Conservation (phyloP, 2,113 vertebrate species). For the Choloepus hoffmanni region DNA sequence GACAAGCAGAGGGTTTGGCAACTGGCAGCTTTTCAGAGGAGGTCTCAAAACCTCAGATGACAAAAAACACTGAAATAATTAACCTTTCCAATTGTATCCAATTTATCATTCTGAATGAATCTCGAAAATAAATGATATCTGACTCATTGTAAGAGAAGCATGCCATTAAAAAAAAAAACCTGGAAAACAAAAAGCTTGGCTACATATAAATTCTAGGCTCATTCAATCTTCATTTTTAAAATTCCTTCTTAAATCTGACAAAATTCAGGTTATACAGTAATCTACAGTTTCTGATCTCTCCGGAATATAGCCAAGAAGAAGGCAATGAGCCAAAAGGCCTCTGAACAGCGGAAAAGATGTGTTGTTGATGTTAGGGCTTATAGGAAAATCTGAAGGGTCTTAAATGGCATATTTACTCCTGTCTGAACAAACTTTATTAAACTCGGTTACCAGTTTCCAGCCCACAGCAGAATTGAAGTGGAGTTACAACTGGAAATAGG, state of each 20-base stretch:
- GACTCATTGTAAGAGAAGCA: constrained; percentile 51
- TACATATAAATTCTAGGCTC: not conserved
- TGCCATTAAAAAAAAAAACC: not conserved
- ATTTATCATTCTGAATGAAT: constrained; percentile 2
- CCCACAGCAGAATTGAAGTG: not conserved
- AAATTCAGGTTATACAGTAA: not conserved
- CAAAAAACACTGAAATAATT: constrained; percentile 71
- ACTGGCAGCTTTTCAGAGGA: constrained; percentile 45
- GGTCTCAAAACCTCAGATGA: constrained; percentile 52
- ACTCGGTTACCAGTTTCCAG: not conserved
- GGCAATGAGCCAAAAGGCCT: not conserved
- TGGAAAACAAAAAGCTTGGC: constrained; percentile 28
- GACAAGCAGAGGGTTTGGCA: constrained; percentile 21
- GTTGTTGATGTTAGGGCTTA: not conserved
- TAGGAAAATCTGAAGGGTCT: not conserved
- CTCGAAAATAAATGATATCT: constrained; percentile 59
- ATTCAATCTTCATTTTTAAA: constrained; percentile 23
- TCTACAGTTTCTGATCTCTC: not conserved
- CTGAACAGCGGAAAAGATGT: not conserved
- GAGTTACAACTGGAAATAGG: not conserved
- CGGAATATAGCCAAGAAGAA: not conserved
- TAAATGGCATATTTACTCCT: not conserved
- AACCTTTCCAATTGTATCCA: not conserved
- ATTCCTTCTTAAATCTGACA: not conserved
- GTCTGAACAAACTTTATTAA: not conserved